Evolutionary conservation across 2,113 vertebrate species (phyloP).

Genomic region (Notechis scutatus): DNA sequence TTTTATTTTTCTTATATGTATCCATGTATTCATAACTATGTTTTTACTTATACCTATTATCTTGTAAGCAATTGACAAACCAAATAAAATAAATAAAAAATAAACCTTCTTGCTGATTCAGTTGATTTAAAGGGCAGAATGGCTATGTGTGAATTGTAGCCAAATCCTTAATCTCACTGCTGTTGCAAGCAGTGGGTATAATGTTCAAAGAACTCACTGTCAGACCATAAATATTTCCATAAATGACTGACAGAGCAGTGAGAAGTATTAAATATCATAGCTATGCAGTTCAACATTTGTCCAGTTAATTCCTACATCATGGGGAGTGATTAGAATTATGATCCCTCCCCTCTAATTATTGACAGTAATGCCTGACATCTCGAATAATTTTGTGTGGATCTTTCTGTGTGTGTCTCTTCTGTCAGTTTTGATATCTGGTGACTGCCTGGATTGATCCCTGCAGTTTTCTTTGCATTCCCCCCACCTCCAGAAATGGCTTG

Average conservation of each 20-base stretch:
- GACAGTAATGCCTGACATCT: not conserved
- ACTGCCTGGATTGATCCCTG: not conserved
- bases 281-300: not conserved
- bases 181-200: not conserved
- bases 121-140: not conserved
- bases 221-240: not conserved
- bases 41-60: no score
- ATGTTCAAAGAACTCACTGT: not conserved
- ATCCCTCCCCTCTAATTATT: not conserved
- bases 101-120: not conserved
- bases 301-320: not conserved
- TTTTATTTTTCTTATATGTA: no score
- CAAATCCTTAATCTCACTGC: not conserved
- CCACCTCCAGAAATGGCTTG: not conserved
- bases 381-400: not conserved
- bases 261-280: not conserved
- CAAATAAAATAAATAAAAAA: no score
- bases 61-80: no score
- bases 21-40: no score
- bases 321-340: not conserved
- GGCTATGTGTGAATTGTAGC: no score
- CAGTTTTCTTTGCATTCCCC: not conserved
- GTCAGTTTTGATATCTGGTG: not conserved
- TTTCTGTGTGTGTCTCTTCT: not conserved
- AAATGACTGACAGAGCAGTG: not conserved